These are phyloP conservation scores for Garra rufa DNA, from an alignment of 2,113 vertebrate genomes.

Conservation along the genomic window DNA sequence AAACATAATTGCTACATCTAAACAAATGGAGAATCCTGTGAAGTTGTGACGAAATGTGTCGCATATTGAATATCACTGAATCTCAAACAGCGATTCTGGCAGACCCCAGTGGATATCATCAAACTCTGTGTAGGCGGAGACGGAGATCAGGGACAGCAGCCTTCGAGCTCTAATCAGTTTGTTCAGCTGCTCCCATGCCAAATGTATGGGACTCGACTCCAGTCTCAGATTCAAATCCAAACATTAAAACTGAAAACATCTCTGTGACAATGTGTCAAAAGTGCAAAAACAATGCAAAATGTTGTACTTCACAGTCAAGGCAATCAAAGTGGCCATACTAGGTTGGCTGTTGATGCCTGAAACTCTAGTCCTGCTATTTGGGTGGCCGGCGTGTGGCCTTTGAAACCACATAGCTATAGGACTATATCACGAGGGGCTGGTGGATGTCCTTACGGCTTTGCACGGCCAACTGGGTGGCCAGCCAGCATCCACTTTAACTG, in stretches of 20 bases:
- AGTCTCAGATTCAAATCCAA: neutral
- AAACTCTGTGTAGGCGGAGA: neutral
- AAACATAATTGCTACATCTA: neutral
- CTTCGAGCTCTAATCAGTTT: slow-evolving; percentile 12
- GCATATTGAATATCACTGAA: neutral
- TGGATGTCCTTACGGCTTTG: slow-evolving; percentile 21
- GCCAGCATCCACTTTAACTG: slow-evolving; percentile 8
- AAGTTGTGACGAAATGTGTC: neutral
- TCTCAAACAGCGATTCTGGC: neutral
- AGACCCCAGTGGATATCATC: neutral
- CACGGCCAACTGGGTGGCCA: slow-evolving; percentile 16
- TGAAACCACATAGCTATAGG: neutral
- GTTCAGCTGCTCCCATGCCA: neutral
- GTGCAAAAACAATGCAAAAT: neutral
- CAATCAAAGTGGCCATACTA: neutral
- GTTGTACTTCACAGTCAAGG: neutral
- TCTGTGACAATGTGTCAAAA: neutral
- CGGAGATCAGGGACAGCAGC: neutral
- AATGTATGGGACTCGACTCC: neutral
- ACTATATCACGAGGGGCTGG: neutral
- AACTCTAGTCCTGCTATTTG: neutral
- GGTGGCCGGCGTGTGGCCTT: neutral
- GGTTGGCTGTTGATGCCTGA: neutral
- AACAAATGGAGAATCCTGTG: neutral
- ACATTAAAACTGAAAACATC: neutral